Base-by-base conservation (phyloP, 2,888 invertebrate species). In the Drosophila nigricruria region DNA sequence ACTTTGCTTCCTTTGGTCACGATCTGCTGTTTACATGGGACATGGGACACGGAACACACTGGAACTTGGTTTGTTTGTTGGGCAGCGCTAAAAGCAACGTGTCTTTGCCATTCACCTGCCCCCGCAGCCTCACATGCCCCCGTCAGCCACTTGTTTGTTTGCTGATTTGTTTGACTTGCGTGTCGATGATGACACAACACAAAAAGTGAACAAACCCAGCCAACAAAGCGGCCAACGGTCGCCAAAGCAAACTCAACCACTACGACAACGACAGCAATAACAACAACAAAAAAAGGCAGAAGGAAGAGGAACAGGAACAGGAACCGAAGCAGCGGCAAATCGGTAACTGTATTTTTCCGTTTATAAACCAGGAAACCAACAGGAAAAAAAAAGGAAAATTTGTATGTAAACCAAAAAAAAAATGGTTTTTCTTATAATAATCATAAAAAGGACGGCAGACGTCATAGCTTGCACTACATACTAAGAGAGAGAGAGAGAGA, bases 131-230 rank as follows among this genome's bases (percentile, higher is more conserved):
- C 45, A 16, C 52, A 23, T 34, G 4, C 10, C 16, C 16, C 52
- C 10, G 54, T 5, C 16, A 5, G 38, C 20, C 68, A 72, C 79
- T 81, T 90, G 81, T 82, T 86, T 90, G 88, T 79, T 90, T 88
- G 85, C 61, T 85, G 90, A 89, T 90, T 90, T 88, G 90, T 89
- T 87, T 90, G 83, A 87, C 89, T 89, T 89, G 89, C 88, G 89
- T 89, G 89, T 90, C 89, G 83, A 82, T 90, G 90, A 90, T 89
- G 89, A 90, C 89, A 88, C 87, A 89, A 88, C 88, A 88, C 71
- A 79, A 79, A 67, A 73, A 64, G 56, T 53, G 63, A 58, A 38
- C 63, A 67, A 62, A 38, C 58, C 42, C 23, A 42, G 40, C 36
- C 20, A 71, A 57, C 53, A 60, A 53, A 49, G 42, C 56, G 47